Conservation (phyloP, 2,797 vertebrate species). For the Karalla daura region DNA sequence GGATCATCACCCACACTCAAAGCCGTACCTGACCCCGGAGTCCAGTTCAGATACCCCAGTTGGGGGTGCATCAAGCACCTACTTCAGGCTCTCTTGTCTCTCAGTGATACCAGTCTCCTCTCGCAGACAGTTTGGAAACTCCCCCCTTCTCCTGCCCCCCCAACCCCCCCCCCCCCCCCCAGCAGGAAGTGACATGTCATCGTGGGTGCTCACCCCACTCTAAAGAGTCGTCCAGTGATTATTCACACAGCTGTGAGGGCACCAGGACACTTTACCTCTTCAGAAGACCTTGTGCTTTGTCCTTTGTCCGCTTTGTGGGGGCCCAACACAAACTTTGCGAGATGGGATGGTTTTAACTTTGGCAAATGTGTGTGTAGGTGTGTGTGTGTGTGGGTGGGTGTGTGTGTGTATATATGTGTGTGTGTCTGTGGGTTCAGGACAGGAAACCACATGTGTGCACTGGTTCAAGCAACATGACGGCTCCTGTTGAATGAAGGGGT, state of each 20-base stretch:
- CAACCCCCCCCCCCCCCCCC: background rate
- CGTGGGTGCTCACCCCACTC: background rate
- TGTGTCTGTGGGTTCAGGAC: too few species aligned
- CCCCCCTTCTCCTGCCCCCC: background rate
- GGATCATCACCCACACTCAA: conserved; percentile 21
- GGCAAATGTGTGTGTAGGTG: too few species aligned
- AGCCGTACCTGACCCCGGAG: conserved; percentile 9
- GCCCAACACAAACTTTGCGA: too few species aligned
- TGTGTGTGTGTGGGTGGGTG: too few species aligned
- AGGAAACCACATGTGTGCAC: conserved; percentile 47
- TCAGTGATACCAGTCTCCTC: conserved; percentile 37
- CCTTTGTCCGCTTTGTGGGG: too few species aligned
- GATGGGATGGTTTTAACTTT: too few species aligned
- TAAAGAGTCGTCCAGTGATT: background rate
- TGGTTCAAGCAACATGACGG: conserved; percentile 2
- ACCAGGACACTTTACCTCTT: background rate
- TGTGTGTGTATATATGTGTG: too few species aligned
- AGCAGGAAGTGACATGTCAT: conserved; percentile 33
- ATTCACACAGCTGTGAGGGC: background rate
- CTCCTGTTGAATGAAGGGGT: conserved; percentile 27
- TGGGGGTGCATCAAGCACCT: conserved; percentile 22
- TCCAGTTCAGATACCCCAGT: conserved; percentile 5
- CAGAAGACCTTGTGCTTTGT: too few species aligned
- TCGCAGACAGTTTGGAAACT: conserved; percentile 31
- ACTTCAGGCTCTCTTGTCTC: conserved; percentile 40